Conservation (phyloP, 2,888 invertebrate genomes). For the Caenorhabditis panamensis region DNA sequence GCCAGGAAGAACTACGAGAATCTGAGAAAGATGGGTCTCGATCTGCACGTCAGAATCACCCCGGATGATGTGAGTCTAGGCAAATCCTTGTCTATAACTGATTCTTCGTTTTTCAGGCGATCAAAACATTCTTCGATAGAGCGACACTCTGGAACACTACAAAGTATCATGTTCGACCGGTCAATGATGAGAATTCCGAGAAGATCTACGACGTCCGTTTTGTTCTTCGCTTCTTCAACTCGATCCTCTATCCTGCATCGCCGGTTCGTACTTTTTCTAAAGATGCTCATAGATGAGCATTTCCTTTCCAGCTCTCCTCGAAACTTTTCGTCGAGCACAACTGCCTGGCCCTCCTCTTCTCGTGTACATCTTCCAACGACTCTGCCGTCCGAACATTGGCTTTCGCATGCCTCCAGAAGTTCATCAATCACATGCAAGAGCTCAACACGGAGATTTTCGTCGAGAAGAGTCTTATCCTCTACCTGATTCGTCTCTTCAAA, state of each 20-base stretch:
- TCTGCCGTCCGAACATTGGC: constrained; percentile 64
- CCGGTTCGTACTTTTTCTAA: constrained; percentile 53
- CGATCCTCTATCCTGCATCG: constrained; percentile 65
- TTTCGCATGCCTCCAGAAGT: constrained; percentile 69
- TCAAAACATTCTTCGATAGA: constrained; percentile 52
- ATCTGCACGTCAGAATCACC: constrained; percentile 69
- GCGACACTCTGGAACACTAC: constrained; percentile 58
- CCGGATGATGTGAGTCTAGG: constrained; percentile 65
- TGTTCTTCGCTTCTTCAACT: constrained; percentile 67
- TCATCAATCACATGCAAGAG: constrained; percentile 66
- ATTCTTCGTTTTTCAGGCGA: constrained; percentile 32
- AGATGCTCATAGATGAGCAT: neutral
- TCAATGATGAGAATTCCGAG: constrained; percentile 43
- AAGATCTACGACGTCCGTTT: constrained; percentile 64
- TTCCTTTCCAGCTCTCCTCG: constrained; percentile 69
- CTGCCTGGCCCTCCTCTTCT: constrained; percentile 72
- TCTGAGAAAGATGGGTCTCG: constrained; percentile 65
- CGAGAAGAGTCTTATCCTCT: constrained; percentile 67
- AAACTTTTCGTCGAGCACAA: constrained; percentile 70
- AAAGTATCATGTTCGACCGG: constrained; percentile 58
- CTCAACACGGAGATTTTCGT: constrained; percentile 70
- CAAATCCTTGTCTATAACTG: neutral
- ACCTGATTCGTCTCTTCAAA: constrained; percentile 71
- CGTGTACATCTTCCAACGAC: constrained; percentile 66
- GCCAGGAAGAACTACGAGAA: constrained; percentile 68